Evolutionary conservation across 2,888 invertebrate genomes (phyloP).

Genomic region (Chironomus riparius): DNA sequence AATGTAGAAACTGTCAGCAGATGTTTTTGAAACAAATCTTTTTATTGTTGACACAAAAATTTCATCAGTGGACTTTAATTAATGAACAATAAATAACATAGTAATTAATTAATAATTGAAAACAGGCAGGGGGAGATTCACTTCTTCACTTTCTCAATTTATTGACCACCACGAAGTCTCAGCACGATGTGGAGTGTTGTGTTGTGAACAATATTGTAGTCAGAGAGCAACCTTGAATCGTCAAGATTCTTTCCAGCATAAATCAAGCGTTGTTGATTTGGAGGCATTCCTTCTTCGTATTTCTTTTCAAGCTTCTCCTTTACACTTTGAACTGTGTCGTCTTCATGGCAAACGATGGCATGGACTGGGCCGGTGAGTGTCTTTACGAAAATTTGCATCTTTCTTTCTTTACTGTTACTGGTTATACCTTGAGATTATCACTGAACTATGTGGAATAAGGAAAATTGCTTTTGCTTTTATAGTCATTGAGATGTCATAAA

Average conservation of each 20-base stretch:
- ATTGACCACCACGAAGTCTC: constrained; percentile 45
- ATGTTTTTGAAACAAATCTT: too few relatives aligned
- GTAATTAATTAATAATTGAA: neutral
- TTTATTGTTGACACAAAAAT: neutral
- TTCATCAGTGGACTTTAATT: neutral
- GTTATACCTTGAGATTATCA: neutral
- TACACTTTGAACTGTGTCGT: constrained; percentile 51
- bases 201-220: constrained; percentile 60
- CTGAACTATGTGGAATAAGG: neutral
- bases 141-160: neutral
- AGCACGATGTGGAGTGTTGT: constrained; percentile 49
- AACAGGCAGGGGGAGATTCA: neutral
- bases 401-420: neutral
- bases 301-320: constrained; percentile 42
- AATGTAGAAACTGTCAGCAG: too few relatives aligned
- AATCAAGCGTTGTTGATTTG: constrained; percentile 52
- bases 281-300: constrained; percentile 45
- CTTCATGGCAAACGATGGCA: constrained; percentile 35
- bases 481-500: neutral
- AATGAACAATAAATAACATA: neutral
- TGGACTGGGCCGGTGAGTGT: constrained; percentile 43
- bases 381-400: constrained; percentile 46
- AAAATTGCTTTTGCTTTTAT: neutral
- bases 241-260: constrained; percentile 59
- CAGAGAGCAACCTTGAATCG: constrained; percentile 60